Evolutionary conservation across 1,140 invertebrate species (phyloP).

Genomic region (Muscidifurax raptorellus): DNA sequence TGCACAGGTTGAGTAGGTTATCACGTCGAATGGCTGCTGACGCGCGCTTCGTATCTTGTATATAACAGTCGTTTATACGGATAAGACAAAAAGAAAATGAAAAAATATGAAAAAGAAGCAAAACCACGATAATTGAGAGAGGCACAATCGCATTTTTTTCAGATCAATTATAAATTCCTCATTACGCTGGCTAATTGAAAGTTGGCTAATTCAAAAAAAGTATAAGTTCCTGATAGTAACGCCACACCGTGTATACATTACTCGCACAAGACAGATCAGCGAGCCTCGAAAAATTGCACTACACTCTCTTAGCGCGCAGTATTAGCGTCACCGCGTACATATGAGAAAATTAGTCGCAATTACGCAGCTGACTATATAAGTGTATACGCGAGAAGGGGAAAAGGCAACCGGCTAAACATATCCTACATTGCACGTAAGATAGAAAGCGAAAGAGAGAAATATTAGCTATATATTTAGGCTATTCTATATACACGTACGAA

Average conservation of each 20-base stretch:
- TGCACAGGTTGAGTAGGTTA: slow-evolving; percentile 36
- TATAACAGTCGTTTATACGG: neutral
- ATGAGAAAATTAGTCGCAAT: slow-evolving; percentile 21
- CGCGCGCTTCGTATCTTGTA: neutral
- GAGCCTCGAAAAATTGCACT: neutral
- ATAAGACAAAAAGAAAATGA: neutral
- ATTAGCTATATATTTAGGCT: neutral
- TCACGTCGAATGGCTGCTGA: neutral
- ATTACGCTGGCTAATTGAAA: slow-evolving; percentile 1
- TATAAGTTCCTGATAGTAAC: neutral
- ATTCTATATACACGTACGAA: neutral
- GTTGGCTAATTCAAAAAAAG: neutral
- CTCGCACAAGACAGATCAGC: neutral
- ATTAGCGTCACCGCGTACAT: neutral
- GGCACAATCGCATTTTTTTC: neutral
- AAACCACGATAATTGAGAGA: too few relatives aligned
- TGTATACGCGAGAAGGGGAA: neutral
- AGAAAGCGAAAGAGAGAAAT: neutral
- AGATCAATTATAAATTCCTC: neutral
- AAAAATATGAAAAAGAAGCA: neutral
- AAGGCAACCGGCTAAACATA: slow-evolving; percentile 11
- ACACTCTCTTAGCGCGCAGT: neutral
- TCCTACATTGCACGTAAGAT: neutral
- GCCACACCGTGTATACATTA: neutral
- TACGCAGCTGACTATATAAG: neutral